Evolutionary conservation across 1,140 invertebrate species (phyloP).

Genomic region (Medauroidea extradentata): DNA sequence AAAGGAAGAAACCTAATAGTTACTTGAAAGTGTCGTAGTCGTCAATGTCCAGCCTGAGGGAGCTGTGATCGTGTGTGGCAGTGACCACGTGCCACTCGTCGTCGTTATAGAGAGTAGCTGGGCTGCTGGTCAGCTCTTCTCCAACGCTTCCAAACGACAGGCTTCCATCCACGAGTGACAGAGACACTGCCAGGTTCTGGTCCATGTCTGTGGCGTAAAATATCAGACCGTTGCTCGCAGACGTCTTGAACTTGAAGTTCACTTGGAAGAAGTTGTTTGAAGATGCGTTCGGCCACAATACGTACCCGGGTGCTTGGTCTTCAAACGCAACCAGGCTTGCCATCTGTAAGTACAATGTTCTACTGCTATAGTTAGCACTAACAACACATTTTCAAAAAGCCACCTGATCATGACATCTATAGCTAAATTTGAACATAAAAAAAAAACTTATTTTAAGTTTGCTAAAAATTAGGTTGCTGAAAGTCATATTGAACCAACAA

Average conservation of each 20-base stretch:
- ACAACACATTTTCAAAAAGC: no score
- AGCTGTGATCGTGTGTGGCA: slow-evolving; percentile 61
- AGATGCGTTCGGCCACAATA: slow-evolving; percentile 55
- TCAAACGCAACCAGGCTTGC: slow-evolving; percentile 57
- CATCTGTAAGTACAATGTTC: slow-evolving; percentile 37
- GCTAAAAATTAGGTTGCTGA: no score
- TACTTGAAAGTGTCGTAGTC: slow-evolving; percentile 68
- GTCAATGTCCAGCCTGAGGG: slow-evolving; percentile 75
- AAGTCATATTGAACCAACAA: no score
- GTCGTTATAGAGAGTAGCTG: slow-evolving; percentile 70
- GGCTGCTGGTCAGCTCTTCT: slow-evolving; percentile 52
- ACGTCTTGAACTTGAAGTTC: slow-evolving; percentile 86
- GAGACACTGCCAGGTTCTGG: slow-evolving; percentile 56
- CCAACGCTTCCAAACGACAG: slow-evolving; percentile 66
- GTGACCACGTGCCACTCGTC: slow-evolving; percentile 91
- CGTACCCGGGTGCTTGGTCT: slow-evolving; percentile 55
- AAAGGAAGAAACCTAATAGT: no score
- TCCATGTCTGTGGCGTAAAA: slow-evolving; percentile 66
- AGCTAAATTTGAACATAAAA: no score
- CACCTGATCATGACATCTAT: no score
- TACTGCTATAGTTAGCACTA: no score
- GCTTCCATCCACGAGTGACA: slow-evolving; percentile 64
- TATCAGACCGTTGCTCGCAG: slow-evolving; percentile 68
- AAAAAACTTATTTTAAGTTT: neutral
- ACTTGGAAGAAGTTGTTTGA: slow-evolving; percentile 61